Base-by-base conservation (phyloP, 2,113 vertebrate species). In the Crotalus helleri region DNA sequence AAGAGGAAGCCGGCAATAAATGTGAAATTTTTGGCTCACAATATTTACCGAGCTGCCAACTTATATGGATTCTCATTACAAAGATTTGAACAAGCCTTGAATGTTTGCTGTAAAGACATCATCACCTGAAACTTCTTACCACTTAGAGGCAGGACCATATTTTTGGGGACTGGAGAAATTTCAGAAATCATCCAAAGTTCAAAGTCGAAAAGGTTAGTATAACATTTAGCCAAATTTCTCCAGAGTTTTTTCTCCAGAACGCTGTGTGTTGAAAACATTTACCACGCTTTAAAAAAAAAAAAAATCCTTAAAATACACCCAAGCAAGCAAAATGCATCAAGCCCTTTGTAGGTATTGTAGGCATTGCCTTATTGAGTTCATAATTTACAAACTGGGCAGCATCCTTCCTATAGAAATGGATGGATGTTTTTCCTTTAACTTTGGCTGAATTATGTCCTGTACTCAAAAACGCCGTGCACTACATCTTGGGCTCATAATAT, bases 401-500 rank as follows among this genome's bases (percentile, higher is more conserved):
- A 23, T 86, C 74, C 81, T 93, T 86, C 55, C 88, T 49, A 44
- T 9, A 53, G 88, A 93, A 93, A 90, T 19, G 74, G 89, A 93
- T 93, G 92, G 53, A 93, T 93, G 88, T 93, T 90, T 93, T 86
- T 61, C 92, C 88, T 93, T 93, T 93, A 93, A 93, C 74, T 93
- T 90, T 55, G 21, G 88, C 88, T 93, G 88, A 93, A 93, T 93
- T 94, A 89, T 96, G 95, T 54, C 94, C 91, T 92, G 39, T 93
- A 90, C 96, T 95, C 92, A 93, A 93, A 93, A 96, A 91, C 92
- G 96, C 91, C 94, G 93, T 92, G 93, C 91, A 0, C 89, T 94
- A 93, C 93, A 61, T 95, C 96, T 92, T 29, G 39, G 93, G 92
- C 93, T 95, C 89, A 93, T 95, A 92, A 96, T 93, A 95, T 96